Conservation (phyloP, 64 coral and sea anemone genomes). For the Montipora capricornis region DNA sequence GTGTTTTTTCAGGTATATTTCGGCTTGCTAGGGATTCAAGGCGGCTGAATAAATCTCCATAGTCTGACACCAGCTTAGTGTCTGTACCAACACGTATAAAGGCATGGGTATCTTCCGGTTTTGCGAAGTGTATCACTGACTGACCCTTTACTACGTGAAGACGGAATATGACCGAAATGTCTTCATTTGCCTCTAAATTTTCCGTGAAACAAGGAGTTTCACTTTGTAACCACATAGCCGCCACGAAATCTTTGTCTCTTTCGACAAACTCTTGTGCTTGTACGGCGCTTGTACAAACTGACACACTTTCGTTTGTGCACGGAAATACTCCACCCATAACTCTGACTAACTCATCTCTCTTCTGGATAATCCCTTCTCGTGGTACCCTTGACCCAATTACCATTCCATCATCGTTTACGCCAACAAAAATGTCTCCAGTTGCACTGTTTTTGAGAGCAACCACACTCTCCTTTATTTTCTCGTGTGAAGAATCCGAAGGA, state of each 20-base stretch:
- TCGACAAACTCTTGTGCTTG: slow-evolving; percentile 44
- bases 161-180: slow-evolving; percentile 42
- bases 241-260: slow-evolving; percentile 64
- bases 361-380: slow-evolving; percentile 21
- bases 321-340: slow-evolving; percentile 69
- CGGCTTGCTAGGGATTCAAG: slow-evolving; percentile 78
- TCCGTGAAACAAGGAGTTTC: background rate
- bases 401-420: slow-evolving; percentile 53
- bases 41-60: slow-evolving; percentile 58
- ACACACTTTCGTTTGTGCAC: slow-evolving; percentile 19
- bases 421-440: slow-evolving; percentile 79
- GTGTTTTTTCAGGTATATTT: slow-evolving; percentile 40
- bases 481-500: background rate
- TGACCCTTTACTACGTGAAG: slow-evolving; percentile 73
- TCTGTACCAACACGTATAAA: slow-evolving; percentile 76
- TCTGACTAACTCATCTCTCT: slow-evolving; percentile 64
- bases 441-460: slow-evolving; percentile 78
- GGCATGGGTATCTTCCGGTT: slow-evolving; percentile 63
- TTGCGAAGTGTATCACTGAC: slow-evolving; percentile 34
- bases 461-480: slow-evolving; percentile 49
- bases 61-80: slow-evolving; percentile 67
- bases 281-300: slow-evolving; percentile 42
- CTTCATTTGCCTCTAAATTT: slow-evolving; percentile 29
- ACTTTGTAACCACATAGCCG: slow-evolving; percentile 54
- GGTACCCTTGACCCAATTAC: slow-evolving; percentile 19